phyloP scores from a whole-genome alignment of 2,113 vertebrate genomes.

The Procapra przewalskii region DNA sequence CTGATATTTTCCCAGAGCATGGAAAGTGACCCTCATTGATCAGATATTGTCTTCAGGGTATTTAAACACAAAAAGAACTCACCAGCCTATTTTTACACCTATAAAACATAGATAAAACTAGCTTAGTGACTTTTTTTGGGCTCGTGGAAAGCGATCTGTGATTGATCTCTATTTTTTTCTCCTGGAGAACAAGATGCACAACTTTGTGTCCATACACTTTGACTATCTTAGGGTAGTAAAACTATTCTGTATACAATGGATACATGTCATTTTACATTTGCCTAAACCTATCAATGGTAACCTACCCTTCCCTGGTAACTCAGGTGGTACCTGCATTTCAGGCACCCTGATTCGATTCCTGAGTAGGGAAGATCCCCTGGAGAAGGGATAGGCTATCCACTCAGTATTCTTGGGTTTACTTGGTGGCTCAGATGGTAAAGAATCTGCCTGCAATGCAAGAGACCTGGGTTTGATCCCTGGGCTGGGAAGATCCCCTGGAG shows the following conservation, averaged over 20 bases:
- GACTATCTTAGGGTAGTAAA: neutral
- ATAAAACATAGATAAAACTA: neutral
- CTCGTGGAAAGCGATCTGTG: neutral
- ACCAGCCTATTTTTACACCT: neutral
- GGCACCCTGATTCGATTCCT: neutral
- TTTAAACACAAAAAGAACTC: neutral
- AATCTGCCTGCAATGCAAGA: neutral
- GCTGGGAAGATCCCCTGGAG: neutral
- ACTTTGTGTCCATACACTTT: neutral
- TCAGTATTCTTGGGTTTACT: neutral
- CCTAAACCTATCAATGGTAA: neutral
- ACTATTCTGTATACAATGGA: neutral
- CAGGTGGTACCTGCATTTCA: neutral
- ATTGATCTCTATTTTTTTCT: neutral
- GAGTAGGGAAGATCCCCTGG: neutral
- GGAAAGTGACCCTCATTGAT: neutral
- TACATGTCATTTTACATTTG: neutral
- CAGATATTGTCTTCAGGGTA: neutral
- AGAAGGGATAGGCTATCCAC: neutral
- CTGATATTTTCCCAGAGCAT: neutral
- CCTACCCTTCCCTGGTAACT: neutral
- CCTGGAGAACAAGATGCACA: neutral
- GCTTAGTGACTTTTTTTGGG: neutral
- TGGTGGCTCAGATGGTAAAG: neutral
- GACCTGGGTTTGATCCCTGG: rapidly evolving